These are phyloP conservation scores for Lasioglossum calceatum DNA, from an alignment of 2,888 invertebrate genomes.

Conservation along the genomic window DNA sequence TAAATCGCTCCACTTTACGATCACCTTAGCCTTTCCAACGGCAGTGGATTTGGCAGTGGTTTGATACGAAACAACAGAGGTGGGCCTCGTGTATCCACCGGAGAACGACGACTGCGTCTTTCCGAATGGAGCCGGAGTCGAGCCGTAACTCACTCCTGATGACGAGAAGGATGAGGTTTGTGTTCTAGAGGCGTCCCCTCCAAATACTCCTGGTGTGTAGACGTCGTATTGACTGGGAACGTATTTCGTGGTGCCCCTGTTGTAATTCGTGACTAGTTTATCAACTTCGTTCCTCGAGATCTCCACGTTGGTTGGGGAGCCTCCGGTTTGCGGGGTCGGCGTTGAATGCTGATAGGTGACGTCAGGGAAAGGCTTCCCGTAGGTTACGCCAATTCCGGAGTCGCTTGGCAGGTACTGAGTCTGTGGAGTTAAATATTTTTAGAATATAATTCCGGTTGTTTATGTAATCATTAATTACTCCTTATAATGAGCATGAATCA, in stretches of 20 bases:
- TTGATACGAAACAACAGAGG: slow-evolving; percentile 67
- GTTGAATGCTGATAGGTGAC: slow-evolving; percentile 62
- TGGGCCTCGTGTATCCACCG: slow-evolving; percentile 63
- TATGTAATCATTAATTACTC: background rate
- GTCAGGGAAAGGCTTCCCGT: slow-evolving; percentile 71
- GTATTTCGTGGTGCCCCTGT: slow-evolving; percentile 76
- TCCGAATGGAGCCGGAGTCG: slow-evolving; percentile 25
- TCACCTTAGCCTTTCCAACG: slow-evolving; percentile 84
- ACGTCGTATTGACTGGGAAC: slow-evolving; percentile 70
- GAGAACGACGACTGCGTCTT: slow-evolving; percentile 58
- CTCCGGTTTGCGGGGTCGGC: slow-evolving; percentile 46
- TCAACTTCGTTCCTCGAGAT: slow-evolving; percentile 66
- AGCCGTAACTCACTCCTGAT: slow-evolving; percentile 26
- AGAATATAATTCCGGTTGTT: background rate
- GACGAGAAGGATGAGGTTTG: slow-evolving; percentile 23
- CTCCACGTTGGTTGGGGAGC: slow-evolving; percentile 65
- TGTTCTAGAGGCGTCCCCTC: slow-evolving; percentile 37
- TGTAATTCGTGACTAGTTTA: slow-evolving; percentile 72
- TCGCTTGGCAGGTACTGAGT: slow-evolving; percentile 62
- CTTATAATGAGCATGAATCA: too few species aligned
- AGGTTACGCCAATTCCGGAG: slow-evolving; percentile 70
- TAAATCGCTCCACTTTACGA: slow-evolving; percentile 89
- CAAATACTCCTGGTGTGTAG: slow-evolving; percentile 46
- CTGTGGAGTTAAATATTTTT: slow-evolving; percentile 32
- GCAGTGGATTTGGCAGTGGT: slow-evolving; percentile 67